phyloP scores from a whole-genome alignment of 2,888 invertebrate genomes.

The Lasioglossum morio region DNA sequence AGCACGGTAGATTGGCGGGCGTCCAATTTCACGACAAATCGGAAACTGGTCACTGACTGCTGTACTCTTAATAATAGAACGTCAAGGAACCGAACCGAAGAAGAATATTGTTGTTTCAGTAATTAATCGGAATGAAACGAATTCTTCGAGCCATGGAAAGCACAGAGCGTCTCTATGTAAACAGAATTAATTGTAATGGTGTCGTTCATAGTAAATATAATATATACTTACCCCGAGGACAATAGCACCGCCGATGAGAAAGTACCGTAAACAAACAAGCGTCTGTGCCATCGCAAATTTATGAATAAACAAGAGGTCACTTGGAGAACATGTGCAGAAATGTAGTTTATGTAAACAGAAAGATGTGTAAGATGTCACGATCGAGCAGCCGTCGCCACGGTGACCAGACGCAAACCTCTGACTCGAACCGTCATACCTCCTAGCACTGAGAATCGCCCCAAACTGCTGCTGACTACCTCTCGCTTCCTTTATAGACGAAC shows the following conservation, averaged over 20 bases:
- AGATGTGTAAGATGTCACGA: slow-evolving; percentile 12
- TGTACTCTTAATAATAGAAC: slow-evolving; percentile 59
- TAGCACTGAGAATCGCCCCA: slow-evolving; percentile 38
- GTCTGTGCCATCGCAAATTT: slow-evolving; percentile 70
- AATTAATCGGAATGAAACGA: slow-evolving; percentile 5
- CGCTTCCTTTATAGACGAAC: slow-evolving; percentile 39
- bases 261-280: slow-evolving; percentile 74
- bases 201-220: slow-evolving; percentile 4
- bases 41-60: slow-evolving; percentile 32
- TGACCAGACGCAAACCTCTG: slow-evolving; percentile 55
- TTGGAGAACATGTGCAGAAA: slow-evolving; percentile 26
- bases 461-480: slow-evolving; percentile 12
- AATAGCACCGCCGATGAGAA: slow-evolving; percentile 75
- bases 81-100: slow-evolving; percentile 6
- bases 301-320: slow-evolving; percentile 20
- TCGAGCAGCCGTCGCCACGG: slow-evolving; percentile 50
- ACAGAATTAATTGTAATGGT: background rate
- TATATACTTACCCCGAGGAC: slow-evolving; percentile 76
- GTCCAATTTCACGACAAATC: slow-evolving; percentile 48
- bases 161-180: background rate
- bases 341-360: slow-evolving; percentile 1
- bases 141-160: background rate
- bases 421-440: slow-evolving; percentile 33
- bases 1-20: slow-evolving; percentile 39
- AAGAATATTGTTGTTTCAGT: background rate